phyloP scores from a whole-genome alignment of 2,113 vertebrate species.

The Gopherus flavomarginatus region DNA sequence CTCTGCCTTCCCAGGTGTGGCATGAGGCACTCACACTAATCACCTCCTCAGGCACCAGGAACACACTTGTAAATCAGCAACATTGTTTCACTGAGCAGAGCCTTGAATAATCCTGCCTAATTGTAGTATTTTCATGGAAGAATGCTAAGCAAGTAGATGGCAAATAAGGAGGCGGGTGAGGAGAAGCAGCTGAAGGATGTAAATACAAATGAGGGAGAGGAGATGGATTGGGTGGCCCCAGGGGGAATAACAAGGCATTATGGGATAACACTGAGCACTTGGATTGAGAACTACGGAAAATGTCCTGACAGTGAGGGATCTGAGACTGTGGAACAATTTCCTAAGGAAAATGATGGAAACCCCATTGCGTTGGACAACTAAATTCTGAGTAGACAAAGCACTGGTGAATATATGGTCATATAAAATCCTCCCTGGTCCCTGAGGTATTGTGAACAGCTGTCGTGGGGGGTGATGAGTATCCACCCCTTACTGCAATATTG shows the following conservation, averaged over 20 bases:
- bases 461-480: not conserved
- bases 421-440: not conserved
- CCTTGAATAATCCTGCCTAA: constrained; percentile 52
- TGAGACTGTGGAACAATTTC: not conserved
- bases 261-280: not conserved
- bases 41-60: not conserved
- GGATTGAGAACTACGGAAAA: not conserved
- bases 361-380: not conserved
- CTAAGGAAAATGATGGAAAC: not conserved
- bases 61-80: constrained; percentile 40
- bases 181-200: not conserved
- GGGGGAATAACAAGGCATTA: not conserved
- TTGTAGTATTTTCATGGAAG: constrained; percentile 25
- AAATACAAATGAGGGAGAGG: not conserved
- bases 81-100: not conserved
- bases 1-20: not conserved
- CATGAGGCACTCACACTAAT: not conserved
- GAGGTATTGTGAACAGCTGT: not conserved
- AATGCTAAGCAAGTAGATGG: constrained; percentile 20
- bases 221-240: not conserved
- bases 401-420: not conserved
- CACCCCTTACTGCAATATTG: not conserved
- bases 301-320: not conserved
- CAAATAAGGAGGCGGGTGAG: not conserved
- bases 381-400: not conserved